Conservation (phyloP, 2,888 invertebrate species). For the Coelinius sp. region DNA sequence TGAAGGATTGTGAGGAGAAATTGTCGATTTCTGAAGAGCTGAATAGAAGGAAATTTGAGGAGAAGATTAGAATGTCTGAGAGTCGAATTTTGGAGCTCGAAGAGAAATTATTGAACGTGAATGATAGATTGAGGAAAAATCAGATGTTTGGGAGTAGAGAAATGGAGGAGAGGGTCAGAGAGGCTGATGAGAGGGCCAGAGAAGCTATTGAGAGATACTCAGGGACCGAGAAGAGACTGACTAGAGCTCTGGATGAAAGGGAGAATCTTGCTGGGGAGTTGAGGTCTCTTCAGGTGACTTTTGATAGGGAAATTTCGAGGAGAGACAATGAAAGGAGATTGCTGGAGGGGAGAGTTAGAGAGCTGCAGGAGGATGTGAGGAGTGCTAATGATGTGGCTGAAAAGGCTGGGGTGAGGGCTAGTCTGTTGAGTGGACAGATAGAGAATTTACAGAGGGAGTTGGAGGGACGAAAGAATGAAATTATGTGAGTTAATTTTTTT, state of each 20-base stretch:
- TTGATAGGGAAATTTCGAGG: constrained; percentile 74
- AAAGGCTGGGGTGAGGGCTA: constrained; percentile 57
- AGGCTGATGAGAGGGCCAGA: constrained; percentile 57
- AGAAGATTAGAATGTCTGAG: constrained; percentile 54
- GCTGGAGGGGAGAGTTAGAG: constrained; percentile 68
- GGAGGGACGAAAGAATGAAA: constrained; percentile 22
- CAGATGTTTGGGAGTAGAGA: constrained; percentile 52
- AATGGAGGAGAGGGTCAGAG: constrained; percentile 56
- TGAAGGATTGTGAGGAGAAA: constrained; percentile 53
- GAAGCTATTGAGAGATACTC: constrained; percentile 60
- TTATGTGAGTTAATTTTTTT: constrained; percentile 4
- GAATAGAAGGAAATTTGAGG: constrained; percentile 47
- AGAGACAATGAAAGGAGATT: constrained; percentile 75
- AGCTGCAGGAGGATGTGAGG: constrained; percentile 68
- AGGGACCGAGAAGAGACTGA: constrained; percentile 59
- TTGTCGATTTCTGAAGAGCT: constrained; percentile 43
- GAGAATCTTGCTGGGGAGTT: constrained; percentile 75
- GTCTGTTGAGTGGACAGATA: constrained; percentile 59
- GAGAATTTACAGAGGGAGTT: constrained; percentile 59
- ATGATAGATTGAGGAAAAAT: constrained; percentile 53
- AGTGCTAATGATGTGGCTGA: constrained; percentile 60
- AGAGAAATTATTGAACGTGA: constrained; percentile 51
- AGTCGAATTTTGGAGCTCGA: constrained; percentile 57
- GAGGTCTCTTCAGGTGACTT: constrained; percentile 73
- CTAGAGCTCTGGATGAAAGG: constrained; percentile 65